phyloP scores from a whole-genome alignment of 1,140 invertebrate species.

The Lucilia sericata region DNA sequence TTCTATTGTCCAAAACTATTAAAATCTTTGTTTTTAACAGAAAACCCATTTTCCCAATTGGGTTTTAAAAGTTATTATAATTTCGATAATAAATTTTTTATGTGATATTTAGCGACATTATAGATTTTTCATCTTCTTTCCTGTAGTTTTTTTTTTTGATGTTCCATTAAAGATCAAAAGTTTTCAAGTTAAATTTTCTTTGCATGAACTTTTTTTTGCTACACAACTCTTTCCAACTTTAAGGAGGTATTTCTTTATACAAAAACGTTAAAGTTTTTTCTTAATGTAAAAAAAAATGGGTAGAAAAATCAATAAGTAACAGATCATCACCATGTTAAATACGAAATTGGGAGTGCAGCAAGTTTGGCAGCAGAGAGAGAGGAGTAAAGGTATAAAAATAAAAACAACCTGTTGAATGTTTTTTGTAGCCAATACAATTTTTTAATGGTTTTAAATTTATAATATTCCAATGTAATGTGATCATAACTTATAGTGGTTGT shows the following conservation, averaged over 20 bases:
- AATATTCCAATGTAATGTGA: constrained; percentile 29
- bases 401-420: constrained; percentile 33
- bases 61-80: constrained; percentile 20
- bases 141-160: not conserved
- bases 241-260: not conserved
- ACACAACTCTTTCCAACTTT: not conserved
- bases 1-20: not conserved
- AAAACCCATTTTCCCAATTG: not conserved
- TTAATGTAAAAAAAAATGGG: not conserved
- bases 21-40: not conserved
- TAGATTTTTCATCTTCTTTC: not conserved
- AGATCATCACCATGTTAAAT: constrained; percentile 34
- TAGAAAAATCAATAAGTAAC: constrained; percentile 37
- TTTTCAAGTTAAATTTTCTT: constrained; percentile 27
- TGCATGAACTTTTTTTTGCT: constrained; percentile 32
- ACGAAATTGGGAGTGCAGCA: not conserved
- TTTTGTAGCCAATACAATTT: not conserved
- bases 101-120: constrained; percentile 40
- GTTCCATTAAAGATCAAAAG: constrained; percentile 11
- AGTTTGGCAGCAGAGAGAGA: not conserved
- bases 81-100: constrained; percentile 29
- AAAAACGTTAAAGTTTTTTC: not conserved
- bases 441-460: constrained; percentile 25
- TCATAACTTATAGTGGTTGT: constrained; percentile 13
- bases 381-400: not conserved